Evolutionary conservation across 2,888 invertebrate species (phyloP).

Genomic region (Leucophenga montana): DNA sequence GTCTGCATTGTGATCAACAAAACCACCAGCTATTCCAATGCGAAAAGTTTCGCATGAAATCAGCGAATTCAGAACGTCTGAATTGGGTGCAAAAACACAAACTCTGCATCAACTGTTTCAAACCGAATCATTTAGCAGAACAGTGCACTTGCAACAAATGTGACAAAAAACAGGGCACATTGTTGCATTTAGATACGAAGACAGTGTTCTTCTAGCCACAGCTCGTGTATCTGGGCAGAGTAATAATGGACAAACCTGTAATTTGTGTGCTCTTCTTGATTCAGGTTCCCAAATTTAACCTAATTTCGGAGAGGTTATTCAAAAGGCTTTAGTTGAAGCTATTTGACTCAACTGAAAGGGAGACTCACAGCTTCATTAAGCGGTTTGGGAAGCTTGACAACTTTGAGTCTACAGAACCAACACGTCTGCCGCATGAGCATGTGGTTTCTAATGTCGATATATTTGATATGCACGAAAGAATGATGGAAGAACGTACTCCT

Average conservation of each 20-base stretch:
- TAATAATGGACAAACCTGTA: slow-evolving; percentile 18
- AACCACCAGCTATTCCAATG: too few relatives aligned
- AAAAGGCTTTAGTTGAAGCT: slow-evolving; percentile 5
- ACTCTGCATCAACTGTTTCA: background rate
- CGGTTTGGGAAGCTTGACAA: too few relatives aligned
- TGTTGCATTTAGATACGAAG: background rate
- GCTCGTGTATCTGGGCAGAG: slow-evolving; percentile 4
- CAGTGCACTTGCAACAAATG: too few relatives aligned
- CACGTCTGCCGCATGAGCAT: background rate
- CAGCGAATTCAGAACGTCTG: too few relatives aligned
- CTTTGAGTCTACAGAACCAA: too few relatives aligned
- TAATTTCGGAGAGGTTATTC: background rate
- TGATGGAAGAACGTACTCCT: too few relatives aligned
- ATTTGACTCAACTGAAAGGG: too few relatives aligned
- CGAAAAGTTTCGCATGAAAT: too few relatives aligned
- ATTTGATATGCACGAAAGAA: background rate
- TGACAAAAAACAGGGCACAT: background rate
- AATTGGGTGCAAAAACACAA: background rate
- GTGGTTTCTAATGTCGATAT: background rate
- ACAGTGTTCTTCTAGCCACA: slow-evolving; percentile 1
- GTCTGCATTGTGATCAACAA: too few relatives aligned
- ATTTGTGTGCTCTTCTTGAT: too few relatives aligned
- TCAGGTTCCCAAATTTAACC: too few relatives aligned
- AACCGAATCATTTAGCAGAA: background rate
- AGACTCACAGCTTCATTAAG: too few relatives aligned